phyloP scores from a whole-genome alignment of 1,140 invertebrate genomes.

The Drosophila takahashii region DNA sequence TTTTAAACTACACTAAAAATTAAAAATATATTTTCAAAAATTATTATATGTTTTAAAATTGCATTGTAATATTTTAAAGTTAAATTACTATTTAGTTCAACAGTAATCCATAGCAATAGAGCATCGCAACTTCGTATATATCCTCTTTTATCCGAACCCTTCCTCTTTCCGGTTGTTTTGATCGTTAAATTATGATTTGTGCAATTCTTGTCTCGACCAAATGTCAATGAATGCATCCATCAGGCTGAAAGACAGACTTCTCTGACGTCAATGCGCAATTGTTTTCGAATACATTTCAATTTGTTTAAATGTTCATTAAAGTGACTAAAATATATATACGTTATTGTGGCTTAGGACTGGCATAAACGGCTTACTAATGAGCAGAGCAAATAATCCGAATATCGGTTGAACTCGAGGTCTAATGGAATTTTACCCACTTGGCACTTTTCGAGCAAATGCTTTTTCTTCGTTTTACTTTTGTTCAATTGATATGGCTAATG shows the following conservation, averaged over 20 bases:
- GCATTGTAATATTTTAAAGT: too few species aligned
- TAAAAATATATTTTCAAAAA: too few species aligned
- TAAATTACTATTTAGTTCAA: too few species aligned
- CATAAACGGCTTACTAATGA: slow-evolving; percentile 66
- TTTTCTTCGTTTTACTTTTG: slow-evolving; percentile 18
- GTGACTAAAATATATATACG: slow-evolving; percentile 4
- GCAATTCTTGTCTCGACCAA: slow-evolving; percentile 20
- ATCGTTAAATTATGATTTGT: slow-evolving; percentile 50
- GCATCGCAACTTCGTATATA: background rate
- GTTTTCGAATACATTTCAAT: slow-evolving; percentile 33
- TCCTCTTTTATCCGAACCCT: background rate
- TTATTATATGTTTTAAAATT: too few species aligned
- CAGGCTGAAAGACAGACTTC: slow-evolving; percentile 30
- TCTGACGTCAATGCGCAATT: slow-evolving; percentile 33
- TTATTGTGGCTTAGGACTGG: slow-evolving; percentile 13
- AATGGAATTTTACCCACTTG: slow-evolving; percentile 78
- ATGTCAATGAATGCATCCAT: slow-evolving; percentile 72
- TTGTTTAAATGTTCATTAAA: slow-evolving; percentile 22
- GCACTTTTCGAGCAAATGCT: slow-evolving; percentile 45
- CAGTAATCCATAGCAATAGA: background rate
- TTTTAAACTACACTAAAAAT: background rate
- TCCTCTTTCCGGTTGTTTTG: slow-evolving; percentile 13
- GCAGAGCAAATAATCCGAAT: slow-evolving; percentile 50
- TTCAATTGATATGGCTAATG: slow-evolving; percentile 32
- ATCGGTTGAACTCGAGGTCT: slow-evolving; percentile 34